phyloP scores from a whole-genome alignment of 2,797 vertebrate species.

The Typhlichthys subterraneus region DNA sequence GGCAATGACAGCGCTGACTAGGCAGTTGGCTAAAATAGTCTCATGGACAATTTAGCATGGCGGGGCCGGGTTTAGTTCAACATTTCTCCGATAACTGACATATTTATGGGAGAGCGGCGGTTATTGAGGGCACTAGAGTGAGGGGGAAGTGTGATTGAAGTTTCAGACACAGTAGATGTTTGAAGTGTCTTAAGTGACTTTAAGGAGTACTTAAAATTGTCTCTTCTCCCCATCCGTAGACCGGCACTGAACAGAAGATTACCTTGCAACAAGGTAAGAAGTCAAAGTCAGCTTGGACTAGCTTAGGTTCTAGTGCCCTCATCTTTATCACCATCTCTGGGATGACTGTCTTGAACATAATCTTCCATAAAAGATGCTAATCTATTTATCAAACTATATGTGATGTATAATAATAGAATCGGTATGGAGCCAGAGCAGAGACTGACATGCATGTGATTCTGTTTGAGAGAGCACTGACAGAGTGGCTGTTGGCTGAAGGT shows the following conservation, averaged over 20 bases:
- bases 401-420: conserved; percentile 35
- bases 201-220: conserved; percentile 28
- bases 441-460: conserved; percentile 11
- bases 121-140: neutral
- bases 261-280: conserved; percentile 32
- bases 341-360: conserved; percentile 19
- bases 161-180: conserved; percentile 24
- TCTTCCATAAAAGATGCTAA: conserved; percentile 41
- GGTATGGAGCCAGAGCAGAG: conserved; percentile 37
- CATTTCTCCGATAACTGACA: conserved; percentile 32
- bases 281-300: conserved; percentile 10
- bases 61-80: conserved; percentile 15
- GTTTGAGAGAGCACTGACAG: conserved; percentile 10
- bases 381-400: conserved; percentile 46
- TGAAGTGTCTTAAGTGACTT: conserved; percentile 12
- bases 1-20: conserved; percentile 5
- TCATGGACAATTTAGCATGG: conserved; percentile 12
- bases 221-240: conserved; percentile 26
- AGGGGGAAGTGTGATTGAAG: conserved; percentile 15
- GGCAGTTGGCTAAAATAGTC: conserved; percentile 15
- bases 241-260: conserved; percentile 19
- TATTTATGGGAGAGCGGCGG: conserved; percentile 28
- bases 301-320: conserved; percentile 3
- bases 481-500: conserved; percentile 6
- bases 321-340: conserved; percentile 17